A percentile compares a stretch with the other conserved stretches of the same genome.
phyloP scores from a whole-genome alignment of 1,140 invertebrate genomes.

The Conus ventricosus region DNA sequence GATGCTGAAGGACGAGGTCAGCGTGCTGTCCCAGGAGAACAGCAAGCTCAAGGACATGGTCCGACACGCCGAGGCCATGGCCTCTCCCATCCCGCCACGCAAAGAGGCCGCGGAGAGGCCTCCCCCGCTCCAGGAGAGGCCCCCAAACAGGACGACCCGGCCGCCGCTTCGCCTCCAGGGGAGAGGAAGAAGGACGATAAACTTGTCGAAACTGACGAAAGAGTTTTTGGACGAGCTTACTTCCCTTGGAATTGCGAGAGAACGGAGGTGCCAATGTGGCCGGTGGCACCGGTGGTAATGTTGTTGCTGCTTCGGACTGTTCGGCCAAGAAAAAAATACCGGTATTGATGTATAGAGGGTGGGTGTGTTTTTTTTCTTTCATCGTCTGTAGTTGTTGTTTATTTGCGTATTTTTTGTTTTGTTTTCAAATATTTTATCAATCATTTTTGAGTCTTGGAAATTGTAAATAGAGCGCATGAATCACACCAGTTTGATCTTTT shows the following conservation, averaged over 20 bases:
- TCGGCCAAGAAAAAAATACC: not conserved
- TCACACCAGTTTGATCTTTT: too few relatives aligned
- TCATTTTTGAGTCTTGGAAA: too few relatives aligned
- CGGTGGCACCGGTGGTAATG: not conserved
- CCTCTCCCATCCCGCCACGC: not conserved
- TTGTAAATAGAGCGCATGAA: too few relatives aligned
- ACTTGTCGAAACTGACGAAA: constrained; percentile 36
- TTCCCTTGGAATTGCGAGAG: constrained; percentile 35
- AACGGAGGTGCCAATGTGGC: not conserved
- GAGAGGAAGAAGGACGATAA: constrained; percentile 28
- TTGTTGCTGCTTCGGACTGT: not conserved
- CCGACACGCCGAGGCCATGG: not conserved
- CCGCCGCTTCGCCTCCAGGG: not conserved
- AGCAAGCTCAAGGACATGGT: constrained; percentile 33
- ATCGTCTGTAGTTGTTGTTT: not conserved
- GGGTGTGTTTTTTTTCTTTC: too few relatives aligned
- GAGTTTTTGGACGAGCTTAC: constrained; percentile 42
- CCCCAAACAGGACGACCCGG: not conserved
- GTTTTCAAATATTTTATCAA: too few relatives aligned
- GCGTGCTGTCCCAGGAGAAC: constrained; percentile 54
- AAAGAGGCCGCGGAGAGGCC: not conserved
- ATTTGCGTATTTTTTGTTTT: not conserved
- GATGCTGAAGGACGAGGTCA: constrained; percentile 50
- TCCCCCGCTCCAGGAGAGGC: too few relatives aligned
- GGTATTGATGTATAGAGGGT: not conserved